phyloP scores from a whole-genome alignment of 2,797 vertebrate species.

The Pipistrellus kuhlii region DNA sequence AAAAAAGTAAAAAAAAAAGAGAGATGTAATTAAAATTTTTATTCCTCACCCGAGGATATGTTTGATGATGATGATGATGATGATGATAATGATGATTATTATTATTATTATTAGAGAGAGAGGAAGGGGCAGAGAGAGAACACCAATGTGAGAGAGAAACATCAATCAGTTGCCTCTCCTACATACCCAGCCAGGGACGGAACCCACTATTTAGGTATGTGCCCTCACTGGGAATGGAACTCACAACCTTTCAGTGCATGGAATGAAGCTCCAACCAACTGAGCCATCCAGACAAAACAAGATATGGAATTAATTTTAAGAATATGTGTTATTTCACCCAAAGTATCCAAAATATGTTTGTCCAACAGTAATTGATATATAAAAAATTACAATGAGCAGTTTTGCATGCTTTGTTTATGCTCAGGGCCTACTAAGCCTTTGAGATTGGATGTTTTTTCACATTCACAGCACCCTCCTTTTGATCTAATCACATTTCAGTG shows the following conservation, averaged over 20 bases:
- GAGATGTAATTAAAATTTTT: not conserved
- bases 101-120: not conserved
- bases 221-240: not conserved
- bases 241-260: not conserved
- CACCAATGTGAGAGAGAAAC: not conserved
- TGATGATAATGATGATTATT: not conserved
- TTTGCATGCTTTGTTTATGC: not conserved
- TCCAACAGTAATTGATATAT: not conserved
- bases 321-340: not conserved
- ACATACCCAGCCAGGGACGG: not conserved
- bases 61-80: not conserved
- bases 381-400: not conserved
- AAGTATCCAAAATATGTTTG: not conserved
- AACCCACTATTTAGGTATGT: not conserved
- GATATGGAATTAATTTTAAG: constrained; percentile 10
- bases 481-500: not conserved
- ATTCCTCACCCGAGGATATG: not conserved
- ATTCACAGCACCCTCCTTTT: not conserved
- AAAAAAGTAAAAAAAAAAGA: not conserved
- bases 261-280: not conserved
- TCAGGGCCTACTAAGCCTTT: not conserved
- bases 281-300: not conserved
- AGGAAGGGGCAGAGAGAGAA: not conserved
- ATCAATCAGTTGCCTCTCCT: not conserved
- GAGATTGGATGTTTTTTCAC: not conserved